These are phyloP conservation scores for Marcusenius ussheri DNA, from an alignment of 2,113 vertebrate genomes.

Conservation along the genomic window DNA sequence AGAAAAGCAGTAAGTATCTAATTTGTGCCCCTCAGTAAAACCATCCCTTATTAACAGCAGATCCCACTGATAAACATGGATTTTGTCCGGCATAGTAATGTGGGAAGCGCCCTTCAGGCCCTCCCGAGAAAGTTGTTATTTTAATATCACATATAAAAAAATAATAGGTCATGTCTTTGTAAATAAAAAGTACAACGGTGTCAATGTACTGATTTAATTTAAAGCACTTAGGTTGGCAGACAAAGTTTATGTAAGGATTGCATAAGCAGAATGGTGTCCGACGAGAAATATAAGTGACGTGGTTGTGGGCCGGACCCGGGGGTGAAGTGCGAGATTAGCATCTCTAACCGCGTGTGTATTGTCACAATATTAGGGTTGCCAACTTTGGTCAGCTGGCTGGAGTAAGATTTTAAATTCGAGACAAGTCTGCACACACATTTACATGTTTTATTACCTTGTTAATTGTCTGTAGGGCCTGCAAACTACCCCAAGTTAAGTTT, in stretches of 20 bases:
- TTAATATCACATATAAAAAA: background rate
- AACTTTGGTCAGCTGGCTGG: background rate
- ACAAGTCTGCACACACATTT: background rate
- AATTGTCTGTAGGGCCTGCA: background rate
- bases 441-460: background rate
- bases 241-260: background rate
- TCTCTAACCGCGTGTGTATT: background rate
- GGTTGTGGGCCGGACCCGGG: background rate
- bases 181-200: background rate
- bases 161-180: background rate
- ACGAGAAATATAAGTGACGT: background rate
- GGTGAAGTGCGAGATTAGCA: background rate
- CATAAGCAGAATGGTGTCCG: background rate
- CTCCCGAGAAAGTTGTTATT: background rate
- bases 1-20: background rate
- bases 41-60: background rate
- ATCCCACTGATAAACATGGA: background rate
- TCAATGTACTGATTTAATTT: background rate
- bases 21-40: background rate
- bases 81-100: background rate
- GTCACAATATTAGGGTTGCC: background rate
- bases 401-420: background rate
- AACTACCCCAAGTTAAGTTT: background rate
- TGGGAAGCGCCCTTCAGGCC: background rate
- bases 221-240: background rate